These are phyloP conservation scores for Eupeodes corollae DNA, from an alignment of 1,140 invertebrate genomes.

Conservation along the genomic window DNA sequence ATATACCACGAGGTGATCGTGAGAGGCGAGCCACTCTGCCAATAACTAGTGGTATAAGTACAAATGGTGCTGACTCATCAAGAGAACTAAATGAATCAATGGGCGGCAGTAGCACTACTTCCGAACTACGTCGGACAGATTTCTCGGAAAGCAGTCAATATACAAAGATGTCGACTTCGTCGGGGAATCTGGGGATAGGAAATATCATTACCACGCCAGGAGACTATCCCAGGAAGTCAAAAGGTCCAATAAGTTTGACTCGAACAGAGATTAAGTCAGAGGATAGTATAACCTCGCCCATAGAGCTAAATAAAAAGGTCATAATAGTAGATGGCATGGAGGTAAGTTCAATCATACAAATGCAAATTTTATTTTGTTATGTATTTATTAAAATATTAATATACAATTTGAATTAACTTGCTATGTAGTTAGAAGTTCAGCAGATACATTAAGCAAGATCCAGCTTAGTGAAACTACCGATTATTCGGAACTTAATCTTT, in stretches of 20 bases:
- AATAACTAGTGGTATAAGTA: slow-evolving; percentile 13
- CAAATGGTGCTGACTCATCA: background rate
- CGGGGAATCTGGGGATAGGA: slow-evolving; percentile 25
- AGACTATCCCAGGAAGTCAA: slow-evolving; percentile 32
- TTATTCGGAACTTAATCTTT: too few species aligned
- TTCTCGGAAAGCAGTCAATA: slow-evolving; percentile 11
- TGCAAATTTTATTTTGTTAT: too few species aligned
- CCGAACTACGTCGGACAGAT: too few species aligned
- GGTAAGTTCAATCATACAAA: slow-evolving; percentile 18
- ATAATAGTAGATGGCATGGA: slow-evolving; percentile 45
- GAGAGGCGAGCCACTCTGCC: slow-evolving; percentile 28
- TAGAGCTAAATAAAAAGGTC: slow-evolving; percentile 45
- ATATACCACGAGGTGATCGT: slow-evolving; percentile 12
- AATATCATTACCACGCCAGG: slow-evolving; percentile 33
- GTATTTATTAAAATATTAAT: too few species aligned
- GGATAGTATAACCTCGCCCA: slow-evolving; percentile 18
- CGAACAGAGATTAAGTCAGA: background rate
- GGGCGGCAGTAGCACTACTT: too few species aligned
- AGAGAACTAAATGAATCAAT: too few species aligned
- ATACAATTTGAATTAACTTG: too few species aligned
- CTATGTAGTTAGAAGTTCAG: too few species aligned
- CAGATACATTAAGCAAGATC: too few species aligned
- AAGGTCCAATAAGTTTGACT: slow-evolving; percentile 31
- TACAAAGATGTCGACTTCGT: slow-evolving; percentile 26
- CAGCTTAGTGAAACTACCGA: too few species aligned